Base-by-base conservation (phyloP, 2,797 vertebrate species). In the Borostomias antarcticus region DNA sequence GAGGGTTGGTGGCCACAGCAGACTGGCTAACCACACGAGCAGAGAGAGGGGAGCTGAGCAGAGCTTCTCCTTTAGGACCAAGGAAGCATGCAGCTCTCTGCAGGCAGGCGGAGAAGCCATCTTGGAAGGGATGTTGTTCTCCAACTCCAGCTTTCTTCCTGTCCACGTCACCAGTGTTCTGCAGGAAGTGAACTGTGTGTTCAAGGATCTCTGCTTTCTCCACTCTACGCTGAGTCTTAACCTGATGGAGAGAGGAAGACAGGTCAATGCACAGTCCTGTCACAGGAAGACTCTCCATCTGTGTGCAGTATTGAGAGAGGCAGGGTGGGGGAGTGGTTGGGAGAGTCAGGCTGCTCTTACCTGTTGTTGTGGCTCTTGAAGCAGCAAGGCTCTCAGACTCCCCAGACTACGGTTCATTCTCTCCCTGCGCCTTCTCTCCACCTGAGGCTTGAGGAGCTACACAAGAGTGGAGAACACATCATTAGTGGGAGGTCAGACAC, bases 131-230 rank as follows among this genome's bases (percentile, higher is more conserved):
- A 1, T 58, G 58, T n/a, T 71, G 69, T 29, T 67, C 65, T 47
- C 9, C 64, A 5, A 19, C 72, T 69, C 35, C 62, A 23, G 52
- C 43, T 56, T 62, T 48, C 0, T 10, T 62, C 10, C 6, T 17
- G 59, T 59, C 32, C 21, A 8, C 35, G 29, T 60, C 64, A 13
- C 11, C 13, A n/a, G 30, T 75, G 29, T 82, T 91, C 81, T 89
- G 86, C 58, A 95, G 86, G 76, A 94, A 94, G 65, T 84, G 79
- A 66, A 95, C 93, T 0, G 94, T 89, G 68, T 91, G 87, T 71
- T 95, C 94, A 75, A 95, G 84, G 1, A 95, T 93, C 82, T 94
- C 94, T 0, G 94, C 92, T 56, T 95, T 95, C 79, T 95, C 94
- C 86, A 93, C 85, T 71, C 92, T 90, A 63, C 84, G 91, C 71